A percentile compares a stretch with the other conserved stretches of the same genome.
These are phyloP conservation scores for Numida meleagris DNA, from an alignment of 2,113 vertebrate species.

Conservation along the genomic window DNA sequence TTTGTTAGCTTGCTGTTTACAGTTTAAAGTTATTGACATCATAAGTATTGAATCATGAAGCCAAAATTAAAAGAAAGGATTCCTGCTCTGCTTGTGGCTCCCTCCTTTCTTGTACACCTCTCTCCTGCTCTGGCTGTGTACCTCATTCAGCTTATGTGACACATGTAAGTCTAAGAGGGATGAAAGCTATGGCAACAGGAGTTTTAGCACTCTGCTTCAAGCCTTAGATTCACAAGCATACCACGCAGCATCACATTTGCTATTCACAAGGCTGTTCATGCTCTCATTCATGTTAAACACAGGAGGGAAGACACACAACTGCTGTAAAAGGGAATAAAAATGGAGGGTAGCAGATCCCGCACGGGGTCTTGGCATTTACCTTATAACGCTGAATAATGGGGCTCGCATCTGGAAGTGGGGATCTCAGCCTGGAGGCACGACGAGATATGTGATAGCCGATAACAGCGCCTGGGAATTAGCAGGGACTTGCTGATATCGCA, in stretches of 20 bases:
- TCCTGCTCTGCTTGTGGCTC: not conserved
- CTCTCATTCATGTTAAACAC: not conserved
- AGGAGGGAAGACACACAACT: not conserved
- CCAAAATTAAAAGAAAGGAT: not conserved
- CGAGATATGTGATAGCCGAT: fast-evolving
- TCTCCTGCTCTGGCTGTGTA: not conserved
- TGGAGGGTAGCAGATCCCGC: not conserved
- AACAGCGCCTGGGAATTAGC: fast-evolving
- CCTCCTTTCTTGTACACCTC: not conserved
- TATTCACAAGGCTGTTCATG: not conserved
- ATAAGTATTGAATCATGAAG: not conserved
- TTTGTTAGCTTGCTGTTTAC: slow-evolving; percentile 30
- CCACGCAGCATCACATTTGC: not conserved
- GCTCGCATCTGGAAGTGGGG: fast-evolving
- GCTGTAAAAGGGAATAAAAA: not conserved
- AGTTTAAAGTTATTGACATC: not conserved
- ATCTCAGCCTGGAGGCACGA: not conserved
- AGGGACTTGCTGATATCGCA: fast-evolving
- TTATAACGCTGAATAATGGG: not conserved
- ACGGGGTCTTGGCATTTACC: fast-evolving
- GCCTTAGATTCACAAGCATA: not conserved
- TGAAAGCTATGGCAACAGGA: slow-evolving; percentile 70
- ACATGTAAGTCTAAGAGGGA: not conserved
- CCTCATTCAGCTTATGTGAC: slow-evolving; percentile 21
- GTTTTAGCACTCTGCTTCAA: not conserved